Evolutionary conservation across 2,888 invertebrate species (phyloP), one percentile per base, ranked within the genome.

Genomic region (Anaspis maculata): DNA sequence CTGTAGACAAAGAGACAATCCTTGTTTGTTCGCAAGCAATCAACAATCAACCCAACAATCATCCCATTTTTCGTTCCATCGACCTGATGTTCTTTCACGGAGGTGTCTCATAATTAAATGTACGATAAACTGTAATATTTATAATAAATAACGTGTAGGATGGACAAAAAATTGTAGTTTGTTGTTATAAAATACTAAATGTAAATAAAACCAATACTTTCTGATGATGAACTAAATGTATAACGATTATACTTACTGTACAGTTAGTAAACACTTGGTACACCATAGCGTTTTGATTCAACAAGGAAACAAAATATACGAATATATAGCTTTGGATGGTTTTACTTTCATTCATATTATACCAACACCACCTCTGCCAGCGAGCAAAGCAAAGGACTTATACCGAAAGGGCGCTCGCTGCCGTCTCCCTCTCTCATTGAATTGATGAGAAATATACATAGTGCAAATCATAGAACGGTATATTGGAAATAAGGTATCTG

Each of bases 401-500:
- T n/a, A n/a, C n/a, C n/a, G n/a, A n/a, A n/a, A n/a, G 6, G 6
- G n/a, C 19, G 11, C 12, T 22, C 7, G 13, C n/a, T 31, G 16
- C 19, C 10, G 11, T 10, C 14, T 10, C 12, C 6, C 10, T 4
- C 25, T 44, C 39, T 45, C 46, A 54, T 54, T 52, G 51, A 54
- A 54, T 45, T 51, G 53, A 57, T 53, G 58, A 49, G 60, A 60
- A 59, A 61, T 62, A 61, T 61, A 61, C 59, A 62, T 62, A 62
- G 58, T 59, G 60, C 59, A 62, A 59, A 61, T 62, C 61, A 61
- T 62, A 60, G 61, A 59, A 57, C 57, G 55, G 48, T 49, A 61
- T 62, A 62, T 62, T 62, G 60, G 62, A 62, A 61, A 61, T 61
- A 62, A 62, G 63, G 63, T 61, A 59, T 61, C 56, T 64, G 64